Conservation (phyloP, 1,140 invertebrate genomes). For the Ylistrum balloti region DNA sequence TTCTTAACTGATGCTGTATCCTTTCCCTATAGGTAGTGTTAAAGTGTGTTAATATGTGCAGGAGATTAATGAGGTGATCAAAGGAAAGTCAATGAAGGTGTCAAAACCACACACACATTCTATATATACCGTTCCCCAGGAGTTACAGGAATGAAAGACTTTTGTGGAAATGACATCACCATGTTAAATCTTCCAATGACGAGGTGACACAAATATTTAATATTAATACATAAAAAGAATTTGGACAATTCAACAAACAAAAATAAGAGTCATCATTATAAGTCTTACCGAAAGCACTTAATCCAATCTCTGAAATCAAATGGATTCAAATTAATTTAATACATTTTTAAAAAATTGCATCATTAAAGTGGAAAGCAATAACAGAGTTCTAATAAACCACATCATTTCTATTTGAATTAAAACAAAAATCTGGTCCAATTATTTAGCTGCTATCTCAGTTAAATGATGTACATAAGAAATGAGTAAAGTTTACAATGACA, state of each 20-base stretch:
- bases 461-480: too few relatives aligned
- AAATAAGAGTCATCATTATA: not conserved
- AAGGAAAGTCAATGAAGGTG: not conserved
- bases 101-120: not conserved
- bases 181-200: conserved; percentile 16
- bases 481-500: too few relatives aligned
- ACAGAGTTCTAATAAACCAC: too few relatives aligned
- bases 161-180: not conserved
- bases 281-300: not conserved
- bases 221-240: not conserved
- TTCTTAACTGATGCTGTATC: too few relatives aligned
- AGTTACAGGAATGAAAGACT: not conserved
- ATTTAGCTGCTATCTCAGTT: too few relatives aligned
- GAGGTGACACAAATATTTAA: not conserved
- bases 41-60: not conserved
- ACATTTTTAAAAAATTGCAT: too few relatives aligned
- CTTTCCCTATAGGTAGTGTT: not conserved
- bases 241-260: not conserved
- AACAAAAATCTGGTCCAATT: too few relatives aligned
- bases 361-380: too few relatives aligned
- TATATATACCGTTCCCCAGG: not conserved
- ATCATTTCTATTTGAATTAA: too few relatives aligned
- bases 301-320: conserved; percentile 32
- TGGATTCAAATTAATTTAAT: not conserved
- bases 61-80: not conserved